phyloP scores from a whole-genome alignment of 2,113 vertebrate genomes.

The Melanotaenia duboulayi region DNA sequence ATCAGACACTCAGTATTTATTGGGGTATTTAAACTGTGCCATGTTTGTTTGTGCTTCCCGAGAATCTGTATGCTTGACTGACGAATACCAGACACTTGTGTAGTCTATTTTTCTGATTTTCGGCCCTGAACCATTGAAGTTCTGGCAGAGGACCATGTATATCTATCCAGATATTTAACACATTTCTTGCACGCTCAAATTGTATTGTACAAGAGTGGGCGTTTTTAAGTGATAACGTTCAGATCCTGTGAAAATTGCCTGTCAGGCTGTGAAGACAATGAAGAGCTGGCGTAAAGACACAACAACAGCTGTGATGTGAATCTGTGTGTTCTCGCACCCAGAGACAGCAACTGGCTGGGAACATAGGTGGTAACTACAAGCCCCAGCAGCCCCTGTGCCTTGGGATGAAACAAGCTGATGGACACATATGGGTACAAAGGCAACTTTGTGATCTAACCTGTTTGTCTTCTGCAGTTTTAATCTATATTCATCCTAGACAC shows the following conservation, averaged over 20 bases:
- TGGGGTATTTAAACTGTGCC: background rate
- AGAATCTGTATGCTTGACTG: slow-evolving; percentile 8
- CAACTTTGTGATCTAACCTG: slow-evolving; percentile 31
- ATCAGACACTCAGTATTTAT: slow-evolving; percentile 22
- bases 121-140: slow-evolving; percentile 15
- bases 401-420: slow-evolving; percentile 37
- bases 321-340: slow-evolving; percentile 39
- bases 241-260: slow-evolving; percentile 17
- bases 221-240: slow-evolving; percentile 33
- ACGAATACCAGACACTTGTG: slow-evolving; percentile 5
- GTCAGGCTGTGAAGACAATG: slow-evolving; percentile 18
- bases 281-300: slow-evolving; percentile 29
- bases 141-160: slow-evolving; percentile 28
- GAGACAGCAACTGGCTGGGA: slow-evolving; percentile 48
- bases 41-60: slow-evolving; percentile 23
- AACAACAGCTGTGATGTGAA: slow-evolving; percentile 42
- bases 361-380: slow-evolving; percentile 52
- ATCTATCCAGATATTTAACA: slow-evolving; percentile 37
- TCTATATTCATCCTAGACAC: background rate
- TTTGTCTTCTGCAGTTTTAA: slow-evolving; percentile 41
- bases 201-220: slow-evolving; percentile 23
- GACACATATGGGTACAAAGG: slow-evolving; percentile 3
- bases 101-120: background rate
- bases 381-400: slow-evolving; percentile 42
- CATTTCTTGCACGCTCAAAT: slow-evolving; percentile 17